Evolutionary conservation across 2,888 invertebrate genomes (phyloP), one percentile per base, ranked within the genome.

Genomic region (Tupiocoris notatus): DNA sequence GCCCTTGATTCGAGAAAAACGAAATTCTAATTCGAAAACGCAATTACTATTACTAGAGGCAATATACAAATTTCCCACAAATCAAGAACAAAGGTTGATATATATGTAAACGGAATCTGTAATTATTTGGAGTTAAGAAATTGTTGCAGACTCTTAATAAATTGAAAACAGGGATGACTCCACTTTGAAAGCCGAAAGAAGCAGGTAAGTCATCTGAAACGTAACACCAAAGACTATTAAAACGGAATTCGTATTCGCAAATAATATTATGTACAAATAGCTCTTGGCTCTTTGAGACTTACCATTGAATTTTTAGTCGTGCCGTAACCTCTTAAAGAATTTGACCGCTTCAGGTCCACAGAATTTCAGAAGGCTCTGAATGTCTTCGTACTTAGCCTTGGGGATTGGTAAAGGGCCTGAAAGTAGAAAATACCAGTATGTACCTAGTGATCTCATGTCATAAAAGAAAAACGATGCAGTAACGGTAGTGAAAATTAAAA

Each of bases 141-240:
- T 62, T 62, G 62, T 62, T 62, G 62, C 9, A 18, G 62, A 12
- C 12, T 18, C 18, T 12, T 62, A 62, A 62, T 16, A 12, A 62
- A 62, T 62, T 12, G 18, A 62, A 62, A 18, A 16, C 16, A 16
- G 62, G 18, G 18, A 12, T 16, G 18, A n/a, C n/a, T n/a, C n/a
- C n/a, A n/a, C n/a, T n/a, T n/a, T n/a, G n/a, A n/a, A n/a, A n/a
- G n/a, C n/a, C n/a, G n/a, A n/a, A 62, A 62, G 18, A 62, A 62
- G 16, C 62, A 62, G 18, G 16, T 62, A 62, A 62, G 62, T 62
- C 62, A 62, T 62, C 62, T 62, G 62, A 62, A 62, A 62, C 62
- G 18, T 62, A 62, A 16, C 12, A 62, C 18, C 16, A 62, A 62
- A 62, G 12, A 62, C 18, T 62, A 62, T 62, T 62, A 62, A 12